Conservation (phyloP, 37 sponge, comb jelly and placozoan species). For the Tethya wilhelma region DNA sequence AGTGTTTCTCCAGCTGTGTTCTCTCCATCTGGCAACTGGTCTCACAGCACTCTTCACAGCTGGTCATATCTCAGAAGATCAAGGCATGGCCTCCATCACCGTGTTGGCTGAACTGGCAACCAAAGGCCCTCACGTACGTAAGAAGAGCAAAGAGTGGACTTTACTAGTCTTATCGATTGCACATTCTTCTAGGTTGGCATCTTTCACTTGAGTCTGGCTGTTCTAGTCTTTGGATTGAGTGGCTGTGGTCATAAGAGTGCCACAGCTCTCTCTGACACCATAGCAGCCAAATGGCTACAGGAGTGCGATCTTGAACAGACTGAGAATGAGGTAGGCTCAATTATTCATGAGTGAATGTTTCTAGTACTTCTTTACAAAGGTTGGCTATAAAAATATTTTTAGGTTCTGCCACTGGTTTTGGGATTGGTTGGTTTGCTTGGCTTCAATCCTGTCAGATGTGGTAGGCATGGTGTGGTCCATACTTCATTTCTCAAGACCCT, state of each 20-base stretch:
- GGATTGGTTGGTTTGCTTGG: too few species aligned
- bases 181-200: background rate
- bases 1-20: conserved; percentile 11
- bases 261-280: conserved; percentile 8
- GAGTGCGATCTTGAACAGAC: too few species aligned
- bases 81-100: background rate
- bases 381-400: too few species aligned
- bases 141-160: background rate
- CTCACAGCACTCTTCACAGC: background rate
- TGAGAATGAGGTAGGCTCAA: too few species aligned
- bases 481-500: too few species aligned
- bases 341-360: too few species aligned
- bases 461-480: too few species aligned
- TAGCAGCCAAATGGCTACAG: conserved; percentile 48
- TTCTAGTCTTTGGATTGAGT: conserved; percentile 1
- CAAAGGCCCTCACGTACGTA: conserved; percentile 1
- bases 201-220: conserved; percentile 26
- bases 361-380: too few species aligned
- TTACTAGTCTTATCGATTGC: background rate
- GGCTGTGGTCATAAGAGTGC: conserved; percentile 1
- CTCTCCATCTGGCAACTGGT: conserved; percentile 14
- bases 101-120: conserved; percentile 25
- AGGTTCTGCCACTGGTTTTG: too few species aligned
- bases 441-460: too few species aligned
- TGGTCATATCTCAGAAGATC: conserved; percentile 10